A percentile compares a stretch with the other conserved stretches of the same genome.
phyloP scores from a whole-genome alignment of 2,797 vertebrate genomes.

The Apodemus agrarius region DNA sequence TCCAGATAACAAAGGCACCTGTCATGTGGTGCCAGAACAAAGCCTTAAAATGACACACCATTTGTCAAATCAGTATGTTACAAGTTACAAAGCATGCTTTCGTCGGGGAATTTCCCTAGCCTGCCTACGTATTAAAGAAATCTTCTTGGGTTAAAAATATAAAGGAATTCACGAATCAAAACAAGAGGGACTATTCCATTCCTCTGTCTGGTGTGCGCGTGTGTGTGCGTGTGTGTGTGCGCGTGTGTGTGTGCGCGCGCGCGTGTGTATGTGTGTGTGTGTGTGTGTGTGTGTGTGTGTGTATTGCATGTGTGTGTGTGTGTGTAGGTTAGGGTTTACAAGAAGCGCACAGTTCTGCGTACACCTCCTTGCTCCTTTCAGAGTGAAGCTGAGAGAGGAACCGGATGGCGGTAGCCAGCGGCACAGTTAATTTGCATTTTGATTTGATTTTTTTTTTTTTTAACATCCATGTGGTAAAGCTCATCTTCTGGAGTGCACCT shows the following conservation, averaged over 20 bases:
- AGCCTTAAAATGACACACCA: conserved; percentile 53
- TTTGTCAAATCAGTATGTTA: conserved; percentile 54
- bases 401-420: not conserved
- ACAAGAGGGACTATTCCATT: not conserved
- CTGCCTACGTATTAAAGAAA: not conserved
- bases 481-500: not conserved
- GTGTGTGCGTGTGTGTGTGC: too few relatives aligned
- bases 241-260: too few relatives aligned
- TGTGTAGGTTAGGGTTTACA: not conserved
- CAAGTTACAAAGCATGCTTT: conserved; percentile 55
- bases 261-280: too few relatives aligned
- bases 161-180: conserved; percentile 4
- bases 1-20: conserved; percentile 65
- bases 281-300: too few relatives aligned
- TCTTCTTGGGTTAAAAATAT: not conserved
- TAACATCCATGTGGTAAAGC: not conserved
- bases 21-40: conserved; percentile 40
- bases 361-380: not conserved
- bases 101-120: conserved; percentile 23
- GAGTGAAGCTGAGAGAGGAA: not conserved
- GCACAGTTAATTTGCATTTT: not conserved
- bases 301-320: too few relatives aligned
- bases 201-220: too few relatives aligned
- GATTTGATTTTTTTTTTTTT: conserved; percentile 19
- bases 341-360: not conserved